Evolutionary conservation across 1,140 invertebrate genomes (phyloP).

Genomic region (Drosophila fuyamai): DNA sequence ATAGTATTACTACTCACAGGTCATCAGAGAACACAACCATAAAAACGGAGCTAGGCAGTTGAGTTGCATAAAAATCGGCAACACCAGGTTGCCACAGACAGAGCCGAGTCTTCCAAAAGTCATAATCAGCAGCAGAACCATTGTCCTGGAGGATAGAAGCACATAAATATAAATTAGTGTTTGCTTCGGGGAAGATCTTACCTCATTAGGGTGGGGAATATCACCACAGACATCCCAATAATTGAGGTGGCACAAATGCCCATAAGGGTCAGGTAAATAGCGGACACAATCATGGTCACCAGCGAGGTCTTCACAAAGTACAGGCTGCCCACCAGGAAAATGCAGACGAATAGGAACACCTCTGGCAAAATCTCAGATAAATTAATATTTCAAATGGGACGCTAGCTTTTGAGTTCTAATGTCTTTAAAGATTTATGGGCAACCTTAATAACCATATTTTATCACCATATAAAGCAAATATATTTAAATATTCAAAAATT

Average conservation of each 20-base stretch:
- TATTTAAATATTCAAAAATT: no score
- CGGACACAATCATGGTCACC: conserved; percentile 29
- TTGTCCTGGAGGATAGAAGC: conserved; percentile 44
- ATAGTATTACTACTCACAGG: conserved; percentile 27
- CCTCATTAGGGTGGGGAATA: conserved; percentile 87
- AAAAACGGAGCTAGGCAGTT: conserved; percentile 59
- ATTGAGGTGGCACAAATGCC: conserved; percentile 85
- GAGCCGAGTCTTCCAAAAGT: conserved; percentile 68
- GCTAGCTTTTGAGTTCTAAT: not conserved
- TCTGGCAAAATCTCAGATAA: conserved; percentile 28
- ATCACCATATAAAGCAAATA: no score
- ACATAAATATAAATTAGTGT: not conserved
- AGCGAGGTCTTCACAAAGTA: conserved; percentile 43
- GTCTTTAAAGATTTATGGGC: no score
- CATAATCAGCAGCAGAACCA: conserved; percentile 71
- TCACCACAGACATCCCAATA: conserved; percentile 86
- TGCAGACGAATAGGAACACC: conserved; percentile 53
- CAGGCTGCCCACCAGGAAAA: conserved; percentile 52
- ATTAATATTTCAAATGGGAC: not conserved
- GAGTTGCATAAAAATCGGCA: conserved; percentile 60
- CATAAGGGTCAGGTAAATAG: conserved; percentile 85
- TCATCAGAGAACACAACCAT: conserved; percentile 56
- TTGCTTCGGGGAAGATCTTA: conserved; percentile 49
- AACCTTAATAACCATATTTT: not conserved
- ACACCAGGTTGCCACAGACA: conserved; percentile 54